phyloP scores from a whole-genome alignment of 2,113 vertebrate species.

The Vulpes vulpes region DNA sequence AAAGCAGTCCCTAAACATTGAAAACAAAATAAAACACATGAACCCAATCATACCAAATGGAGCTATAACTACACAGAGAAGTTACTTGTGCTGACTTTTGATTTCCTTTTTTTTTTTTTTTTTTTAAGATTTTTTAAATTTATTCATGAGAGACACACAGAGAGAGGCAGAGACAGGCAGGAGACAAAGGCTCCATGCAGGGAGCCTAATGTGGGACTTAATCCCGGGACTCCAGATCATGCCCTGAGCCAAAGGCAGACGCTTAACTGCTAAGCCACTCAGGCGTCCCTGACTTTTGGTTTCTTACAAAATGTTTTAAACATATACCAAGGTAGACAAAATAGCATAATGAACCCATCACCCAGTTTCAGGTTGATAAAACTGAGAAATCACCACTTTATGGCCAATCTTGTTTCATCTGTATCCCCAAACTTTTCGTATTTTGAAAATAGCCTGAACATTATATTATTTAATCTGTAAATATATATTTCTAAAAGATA shows the following conservation, averaged over 20 bases:
- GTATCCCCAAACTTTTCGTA: neutral
- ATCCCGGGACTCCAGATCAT: neutral
- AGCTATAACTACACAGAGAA: neutral
- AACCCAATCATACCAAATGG: neutral
- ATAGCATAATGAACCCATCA: neutral
- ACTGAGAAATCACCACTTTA: neutral
- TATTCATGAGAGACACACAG: neutral
- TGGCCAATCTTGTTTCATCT: neutral
- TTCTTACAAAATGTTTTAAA: neutral
- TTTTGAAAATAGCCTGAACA: neutral
- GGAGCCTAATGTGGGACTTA: neutral
- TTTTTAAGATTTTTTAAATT: neutral
- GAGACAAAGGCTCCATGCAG: neutral
- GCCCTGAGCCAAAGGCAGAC: neutral
- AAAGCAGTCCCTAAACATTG: conserved; percentile 1
- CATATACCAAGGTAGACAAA: neutral
- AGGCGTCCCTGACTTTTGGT: neutral
- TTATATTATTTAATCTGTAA: neutral
- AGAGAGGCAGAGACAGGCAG: neutral
- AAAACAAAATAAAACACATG: neutral
- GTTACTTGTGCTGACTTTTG: neutral
- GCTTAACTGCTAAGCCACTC: neutral
- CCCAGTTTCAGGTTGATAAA: neutral
- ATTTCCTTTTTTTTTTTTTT: neutral
- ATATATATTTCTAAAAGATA: neutral